phyloP scores from a whole-genome alignment of 2,888 invertebrate genomes.

The Eupithecia inturbata region DNA sequence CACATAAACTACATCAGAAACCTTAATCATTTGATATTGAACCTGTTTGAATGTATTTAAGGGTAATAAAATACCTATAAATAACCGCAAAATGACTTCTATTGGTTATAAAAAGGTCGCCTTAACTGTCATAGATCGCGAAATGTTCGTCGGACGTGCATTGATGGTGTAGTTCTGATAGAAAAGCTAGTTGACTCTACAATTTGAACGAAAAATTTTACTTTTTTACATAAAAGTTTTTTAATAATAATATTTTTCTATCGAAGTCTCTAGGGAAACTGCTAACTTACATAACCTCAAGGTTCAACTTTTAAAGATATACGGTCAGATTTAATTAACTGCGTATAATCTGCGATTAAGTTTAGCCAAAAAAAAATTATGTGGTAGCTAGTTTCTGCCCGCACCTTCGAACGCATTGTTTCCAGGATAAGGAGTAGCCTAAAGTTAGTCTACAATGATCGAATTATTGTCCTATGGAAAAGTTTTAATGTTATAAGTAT shows the following conservation, averaged over 20 bases:
- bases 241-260: background rate
- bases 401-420: too few relatives aligned
- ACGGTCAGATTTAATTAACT: too few relatives aligned
- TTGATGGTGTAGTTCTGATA: conserved; percentile 4
- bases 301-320: background rate
- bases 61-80: conserved; percentile 68
- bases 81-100: conserved; percentile 65
- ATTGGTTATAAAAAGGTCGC: conserved; percentile 73
- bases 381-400: too few relatives aligned
- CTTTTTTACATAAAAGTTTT: background rate
- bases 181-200: conserved; percentile 8
- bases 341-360: background rate
- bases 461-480: too few relatives aligned
- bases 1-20: conserved; percentile 14
- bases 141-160: conserved; percentile 49
- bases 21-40: conserved; percentile 44
- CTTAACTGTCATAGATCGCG: conserved; percentile 74
- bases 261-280: too few relatives aligned
- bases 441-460: too few relatives aligned
- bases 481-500: too few relatives aligned
- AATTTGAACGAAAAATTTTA: background rate
- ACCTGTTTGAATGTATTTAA: conserved; percentile 55
- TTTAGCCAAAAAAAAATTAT: too few relatives aligned
- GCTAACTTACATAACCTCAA: background rate
- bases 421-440: too few relatives aligned